Evolutionary conservation across 2,888 invertebrate species (phyloP), one percentile per base, ranked within the genome.

Genomic region (Drosophila suboccidentalis): DNA sequence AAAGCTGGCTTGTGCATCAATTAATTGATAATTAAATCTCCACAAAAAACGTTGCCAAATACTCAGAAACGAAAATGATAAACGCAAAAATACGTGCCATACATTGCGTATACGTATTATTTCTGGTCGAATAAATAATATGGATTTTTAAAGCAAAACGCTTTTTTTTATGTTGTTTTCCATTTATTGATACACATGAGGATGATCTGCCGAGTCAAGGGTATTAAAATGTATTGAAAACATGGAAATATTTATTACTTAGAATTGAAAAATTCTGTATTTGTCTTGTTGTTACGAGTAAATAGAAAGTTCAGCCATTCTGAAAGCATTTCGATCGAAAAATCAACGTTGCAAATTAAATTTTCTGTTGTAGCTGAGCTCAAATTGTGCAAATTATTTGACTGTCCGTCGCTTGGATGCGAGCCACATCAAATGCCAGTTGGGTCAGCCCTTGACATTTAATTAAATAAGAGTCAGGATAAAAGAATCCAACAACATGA

Each of bases 361-460:
- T 29, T 38, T 9, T 22, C 36, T 38, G 10, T 22, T n/a, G n/a
- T 34, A 0, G 44, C 34, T 44, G 34, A 44, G 38, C 44, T 46
- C 49, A 75, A 75, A 71, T 66, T 75, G 66, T 32, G 54, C 71
- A 59, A 59, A 71, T 77, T 66, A 51, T 66, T 77, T 62, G 66
- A 17, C 38, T 57, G 54, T 53, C 55, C 44, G 34, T 76, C 26
- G 19, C 47, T 29, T 34, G 38, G 38, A 34, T 39, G 6, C 26
- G 26, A 26, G 74, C 62, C 76, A 76, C 78, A 76, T 76, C 69
- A 73, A 79, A 61, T 72, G 82, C 51, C 55, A 61, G 65, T 70
- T 67, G 64, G 55, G 61, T 54, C 71, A 75, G 65, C 68, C 66
- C 75, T 87, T 89, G 86, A 88, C 86, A 89, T 89, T 89, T 87